Percentiles rank a stretch among this genome's conserved stretches.
phyloP scores from a whole-genome alignment of 2,888 invertebrate genomes.

The Luperina nickerlii region DNA sequence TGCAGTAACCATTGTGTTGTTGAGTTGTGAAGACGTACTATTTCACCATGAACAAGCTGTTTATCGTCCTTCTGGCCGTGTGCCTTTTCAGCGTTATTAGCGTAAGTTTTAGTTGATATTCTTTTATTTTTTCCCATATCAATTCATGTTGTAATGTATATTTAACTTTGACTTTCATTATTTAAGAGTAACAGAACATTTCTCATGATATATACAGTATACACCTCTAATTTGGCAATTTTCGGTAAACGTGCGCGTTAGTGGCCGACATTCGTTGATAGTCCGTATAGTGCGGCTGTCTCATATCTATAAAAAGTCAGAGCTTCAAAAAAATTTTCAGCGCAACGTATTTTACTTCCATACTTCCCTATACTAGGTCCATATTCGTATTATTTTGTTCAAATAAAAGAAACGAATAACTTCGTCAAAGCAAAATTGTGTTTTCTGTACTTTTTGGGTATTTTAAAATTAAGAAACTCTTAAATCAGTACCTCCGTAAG shows the following conservation, averaged over 20 bases:
- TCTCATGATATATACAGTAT: background rate
- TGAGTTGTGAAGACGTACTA: slow-evolving; percentile 65
- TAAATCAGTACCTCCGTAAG: background rate
- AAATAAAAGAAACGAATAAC: too few species aligned
- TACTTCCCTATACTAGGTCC: too few species aligned
- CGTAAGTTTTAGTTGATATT: slow-evolving; percentile 71
- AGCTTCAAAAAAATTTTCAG: background rate
- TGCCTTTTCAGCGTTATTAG: slow-evolving; percentile 81
- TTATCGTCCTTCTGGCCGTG: slow-evolving; percentile 80
- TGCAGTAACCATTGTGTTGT: slow-evolving; percentile 68
- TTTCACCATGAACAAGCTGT: slow-evolving; percentile 79
- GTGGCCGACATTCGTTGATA: background rate
- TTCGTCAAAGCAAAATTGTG: background rate
- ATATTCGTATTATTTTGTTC: background rate
- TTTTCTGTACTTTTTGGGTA: background rate
- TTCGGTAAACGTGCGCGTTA: background rate
- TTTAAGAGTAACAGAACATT: background rate
- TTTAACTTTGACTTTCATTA: background rate
- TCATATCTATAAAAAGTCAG: background rate
- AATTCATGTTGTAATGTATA: background rate
- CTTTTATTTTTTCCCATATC: background rate
- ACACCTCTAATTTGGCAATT: background rate
- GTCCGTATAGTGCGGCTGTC: background rate
- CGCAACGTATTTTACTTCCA: background rate
- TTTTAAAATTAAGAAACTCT: background rate